Evolutionary conservation across 1,140 invertebrate genomes (phyloP).

Genomic region (Sinella curviseta): DNA sequence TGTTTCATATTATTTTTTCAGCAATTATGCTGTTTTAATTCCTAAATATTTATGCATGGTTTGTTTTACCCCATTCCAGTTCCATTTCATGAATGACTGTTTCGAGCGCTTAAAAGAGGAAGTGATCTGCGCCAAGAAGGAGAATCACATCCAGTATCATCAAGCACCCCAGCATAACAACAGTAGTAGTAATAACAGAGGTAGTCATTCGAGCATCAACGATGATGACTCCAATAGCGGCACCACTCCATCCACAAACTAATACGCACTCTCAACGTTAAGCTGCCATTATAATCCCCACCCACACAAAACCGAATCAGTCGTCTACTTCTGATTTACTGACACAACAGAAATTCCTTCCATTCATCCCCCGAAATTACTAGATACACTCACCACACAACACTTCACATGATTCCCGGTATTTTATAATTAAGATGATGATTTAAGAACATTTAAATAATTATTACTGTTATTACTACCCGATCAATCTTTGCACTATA

Average conservation of each 20-base stretch:
- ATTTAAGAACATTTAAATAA: too few relatives aligned
- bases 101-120: slow-evolving; percentile 92
- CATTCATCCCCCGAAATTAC: too few relatives aligned
- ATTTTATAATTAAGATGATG: too few relatives aligned
- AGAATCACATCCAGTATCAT: neutral
- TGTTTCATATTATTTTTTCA: neutral
- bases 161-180: neutral
- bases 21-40: neutral
- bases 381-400: too few relatives aligned
- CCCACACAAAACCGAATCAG: too few relatives aligned
- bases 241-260: slow-evolving; percentile 21
- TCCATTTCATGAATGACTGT: slow-evolving; percentile 88
- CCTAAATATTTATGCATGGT: too few relatives aligned
- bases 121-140: slow-evolving; percentile 51
- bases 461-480: too few relatives aligned
- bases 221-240: neutral
- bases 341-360: neutral
- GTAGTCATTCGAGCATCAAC: slow-evolving; percentile 6
- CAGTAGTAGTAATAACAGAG: neutral
- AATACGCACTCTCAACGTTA: neutral
- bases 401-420: too few relatives aligned
- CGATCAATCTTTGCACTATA: too few relatives aligned
- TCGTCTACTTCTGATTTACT: neutral
- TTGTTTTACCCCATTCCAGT: too few relatives aligned
- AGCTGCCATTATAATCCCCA: too few relatives aligned